These are phyloP conservation scores for Oreotrochilus melanogaster DNA, from an alignment of 2,113 vertebrate genomes.

Conservation along the genomic window DNA sequence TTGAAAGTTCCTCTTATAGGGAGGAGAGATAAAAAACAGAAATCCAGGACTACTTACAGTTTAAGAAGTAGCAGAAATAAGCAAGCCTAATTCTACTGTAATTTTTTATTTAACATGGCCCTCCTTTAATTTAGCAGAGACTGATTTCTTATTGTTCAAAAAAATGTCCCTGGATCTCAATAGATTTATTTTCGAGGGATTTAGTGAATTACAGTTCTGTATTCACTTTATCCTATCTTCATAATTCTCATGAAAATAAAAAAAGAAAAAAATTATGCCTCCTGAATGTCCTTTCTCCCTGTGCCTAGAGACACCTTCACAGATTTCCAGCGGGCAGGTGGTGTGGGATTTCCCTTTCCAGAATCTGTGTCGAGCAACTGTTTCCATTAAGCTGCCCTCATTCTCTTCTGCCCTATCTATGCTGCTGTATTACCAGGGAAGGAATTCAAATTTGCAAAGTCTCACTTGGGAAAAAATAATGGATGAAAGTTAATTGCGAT, in stretches of 20 bases:
- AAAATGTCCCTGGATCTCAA: background rate
- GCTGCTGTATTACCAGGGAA: background rate
- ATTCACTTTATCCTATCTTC: background rate
- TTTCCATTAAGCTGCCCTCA: background rate
- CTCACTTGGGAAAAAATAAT: background rate
- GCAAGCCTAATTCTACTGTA: background rate
- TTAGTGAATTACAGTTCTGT: background rate
- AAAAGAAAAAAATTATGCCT: background rate
- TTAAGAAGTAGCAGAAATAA: background rate
- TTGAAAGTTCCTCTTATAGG: background rate
- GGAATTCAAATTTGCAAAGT: background rate
- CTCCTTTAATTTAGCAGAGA: background rate
- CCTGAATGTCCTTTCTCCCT: background rate
- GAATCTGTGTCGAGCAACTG: background rate
- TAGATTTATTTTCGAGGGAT: background rate
- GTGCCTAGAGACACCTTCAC: background rate
- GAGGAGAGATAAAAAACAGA: background rate
- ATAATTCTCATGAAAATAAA: background rate
- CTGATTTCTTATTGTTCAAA: background rate
- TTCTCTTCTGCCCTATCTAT: background rate
- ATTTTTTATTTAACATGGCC: background rate
- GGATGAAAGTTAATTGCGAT: conserved; percentile 19
- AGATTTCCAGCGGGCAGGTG: background rate
- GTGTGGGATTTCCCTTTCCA: background rate
- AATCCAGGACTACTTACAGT: background rate